Evolutionary conservation across 2,888 invertebrate genomes (phyloP).

Genomic region (Archips crataeganus): DNA sequence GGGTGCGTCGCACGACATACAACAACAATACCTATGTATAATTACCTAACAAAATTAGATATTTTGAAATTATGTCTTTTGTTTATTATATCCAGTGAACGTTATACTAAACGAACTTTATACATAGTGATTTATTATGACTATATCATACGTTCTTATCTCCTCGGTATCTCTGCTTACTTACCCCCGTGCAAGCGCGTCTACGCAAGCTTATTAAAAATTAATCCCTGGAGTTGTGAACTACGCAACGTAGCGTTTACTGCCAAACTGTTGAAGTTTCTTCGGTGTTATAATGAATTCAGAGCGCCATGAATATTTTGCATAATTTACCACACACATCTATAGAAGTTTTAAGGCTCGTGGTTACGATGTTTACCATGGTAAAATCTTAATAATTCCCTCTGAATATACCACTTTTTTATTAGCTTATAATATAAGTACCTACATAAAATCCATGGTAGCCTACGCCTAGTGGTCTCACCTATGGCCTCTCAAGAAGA

Average conservation of each 20-base stretch:
- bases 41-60: no score
- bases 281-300: slow-evolving; percentile 35
- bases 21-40: no score
- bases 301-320: slow-evolving; percentile 35
- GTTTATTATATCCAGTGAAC: no score
- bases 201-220: slow-evolving; percentile 35
- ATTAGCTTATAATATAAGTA: background rate
- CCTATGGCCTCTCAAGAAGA: no score
- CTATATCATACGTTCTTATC: background rate
- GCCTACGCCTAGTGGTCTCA: no score
- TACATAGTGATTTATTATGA: no score
- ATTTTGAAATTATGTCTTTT: no score
- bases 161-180: background rate
- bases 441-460: no score
- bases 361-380: background rate
- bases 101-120: no score
- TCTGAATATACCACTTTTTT: background rate
- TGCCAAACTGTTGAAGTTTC: slow-evolving; percentile 38
- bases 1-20: no score
- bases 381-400: background rate
- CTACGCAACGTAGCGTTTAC: slow-evolving; percentile 35
- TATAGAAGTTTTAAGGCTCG: slow-evolving; percentile 31
- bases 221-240: slow-evolving; percentile 33
- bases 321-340: slow-evolving; percentile 36
- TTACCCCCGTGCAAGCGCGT: background rate